Conservation (phyloP, 2,888 invertebrate species). For the Netelia virgata region DNA sequence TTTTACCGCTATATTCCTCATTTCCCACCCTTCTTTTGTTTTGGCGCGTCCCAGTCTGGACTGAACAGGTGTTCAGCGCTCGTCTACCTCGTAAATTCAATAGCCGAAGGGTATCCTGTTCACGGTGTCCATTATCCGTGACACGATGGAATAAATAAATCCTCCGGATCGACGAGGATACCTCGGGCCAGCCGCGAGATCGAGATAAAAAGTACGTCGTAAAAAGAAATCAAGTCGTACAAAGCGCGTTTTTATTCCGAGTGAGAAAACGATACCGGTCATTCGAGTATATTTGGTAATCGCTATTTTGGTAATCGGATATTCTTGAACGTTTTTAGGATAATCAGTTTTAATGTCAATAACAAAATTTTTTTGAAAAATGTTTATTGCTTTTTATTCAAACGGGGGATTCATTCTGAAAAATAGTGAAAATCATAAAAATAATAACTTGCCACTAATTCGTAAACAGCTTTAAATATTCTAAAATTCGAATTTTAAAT, state of each 20-base stretch:
- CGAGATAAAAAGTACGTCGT: background rate
- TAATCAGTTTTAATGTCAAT: too few relatives aligned
- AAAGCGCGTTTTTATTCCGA: background rate
- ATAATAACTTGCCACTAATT: too few relatives aligned
- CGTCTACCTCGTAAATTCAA: slow-evolving; percentile 58
- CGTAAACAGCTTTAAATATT: too few relatives aligned
- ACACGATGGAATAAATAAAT: slow-evolving; percentile 55
- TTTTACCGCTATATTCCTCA: background rate
- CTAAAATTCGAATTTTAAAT: too few relatives aligned
- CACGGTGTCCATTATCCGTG: slow-evolving; percentile 40
- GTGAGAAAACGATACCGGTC: background rate
- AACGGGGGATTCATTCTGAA: too few relatives aligned
- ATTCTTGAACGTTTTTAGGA: too few relatives aligned
- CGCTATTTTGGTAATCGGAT: too few relatives aligned
- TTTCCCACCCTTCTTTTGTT: background rate
- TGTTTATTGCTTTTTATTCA: too few relatives aligned
- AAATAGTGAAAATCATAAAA: too few relatives aligned
- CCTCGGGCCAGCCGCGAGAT: background rate
- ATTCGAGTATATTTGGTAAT: background rate
- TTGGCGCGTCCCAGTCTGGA: background rate
- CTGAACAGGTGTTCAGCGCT: slow-evolving; percentile 60
- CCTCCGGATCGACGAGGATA: background rate
- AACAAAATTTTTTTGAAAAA: too few relatives aligned
- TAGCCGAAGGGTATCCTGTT: slow-evolving; percentile 42
- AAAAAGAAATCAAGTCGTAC: background rate